Conservation (phyloP, 1,140 invertebrate genomes). For the Diprion similis region DNA sequence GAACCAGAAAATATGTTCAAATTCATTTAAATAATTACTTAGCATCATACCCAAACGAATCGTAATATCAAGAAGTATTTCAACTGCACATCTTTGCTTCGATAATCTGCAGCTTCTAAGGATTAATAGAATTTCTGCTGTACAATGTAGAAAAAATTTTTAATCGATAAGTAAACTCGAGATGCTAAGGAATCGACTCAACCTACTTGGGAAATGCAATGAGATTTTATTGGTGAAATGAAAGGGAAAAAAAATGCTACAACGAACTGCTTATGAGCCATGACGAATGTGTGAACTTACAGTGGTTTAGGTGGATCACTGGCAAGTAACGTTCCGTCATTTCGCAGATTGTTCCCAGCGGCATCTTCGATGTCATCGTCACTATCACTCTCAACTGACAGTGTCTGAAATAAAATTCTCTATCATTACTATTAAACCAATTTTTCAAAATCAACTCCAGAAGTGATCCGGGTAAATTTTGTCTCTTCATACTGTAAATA, state of each 20-base stretch:
- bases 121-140: too few relatives aligned
- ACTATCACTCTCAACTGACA: constrained; percentile 60
- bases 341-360: constrained; percentile 69
- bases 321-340: constrained; percentile 93
- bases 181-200: too few relatives aligned
- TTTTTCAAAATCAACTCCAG: not conserved
- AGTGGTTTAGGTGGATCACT: constrained; percentile 96
- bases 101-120: too few relatives aligned
- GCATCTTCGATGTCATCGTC: constrained; percentile 63
- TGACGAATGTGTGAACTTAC: constrained; percentile 69
- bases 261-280: not conserved
- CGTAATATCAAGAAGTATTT: too few relatives aligned
- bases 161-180: too few relatives aligned
- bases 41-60: too few relatives aligned
- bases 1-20: too few relatives aligned
- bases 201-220: too few relatives aligned
- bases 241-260: not conserved
- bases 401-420: constrained; percentile 37
- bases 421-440: not conserved
- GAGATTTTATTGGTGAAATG: too few relatives aligned
- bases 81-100: too few relatives aligned
- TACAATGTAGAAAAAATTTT: too few relatives aligned
- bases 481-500: not conserved
- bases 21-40: too few relatives aligned
- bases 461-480: not conserved